These are phyloP conservation scores for Sicus ferrugineus DNA, from an alignment of 2,888 invertebrate species.

Conservation along the genomic window DNA sequence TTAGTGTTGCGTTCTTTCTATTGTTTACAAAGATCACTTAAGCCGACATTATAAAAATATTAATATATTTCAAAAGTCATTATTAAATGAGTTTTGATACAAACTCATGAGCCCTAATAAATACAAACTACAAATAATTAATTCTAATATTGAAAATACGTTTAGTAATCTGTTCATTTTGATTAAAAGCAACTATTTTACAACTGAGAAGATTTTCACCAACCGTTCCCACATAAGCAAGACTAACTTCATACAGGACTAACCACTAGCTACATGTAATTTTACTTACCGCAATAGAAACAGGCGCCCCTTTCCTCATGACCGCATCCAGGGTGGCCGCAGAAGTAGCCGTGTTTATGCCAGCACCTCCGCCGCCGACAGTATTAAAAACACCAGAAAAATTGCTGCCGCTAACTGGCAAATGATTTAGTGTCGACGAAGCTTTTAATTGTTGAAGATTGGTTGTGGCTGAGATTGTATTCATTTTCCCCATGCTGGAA, in stretches of 20 bases:
- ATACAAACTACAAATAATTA: neutral
- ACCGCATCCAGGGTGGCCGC: conserved; percentile 38
- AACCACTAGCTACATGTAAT: too few species aligned
- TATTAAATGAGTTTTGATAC: too few species aligned
- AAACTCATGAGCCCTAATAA: too few species aligned
- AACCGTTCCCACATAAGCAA: too few species aligned
- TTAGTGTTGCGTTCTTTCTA: conserved; percentile 9
- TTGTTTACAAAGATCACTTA: too few species aligned
- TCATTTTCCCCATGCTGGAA: conserved; percentile 11
- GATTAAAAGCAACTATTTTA: neutral
- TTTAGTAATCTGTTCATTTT: neutral
- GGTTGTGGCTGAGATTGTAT: conserved; percentile 38
- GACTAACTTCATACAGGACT: too few species aligned
- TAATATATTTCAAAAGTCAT: too few species aligned
- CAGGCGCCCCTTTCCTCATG: conserved; percentile 56
- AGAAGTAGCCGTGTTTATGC: conserved; percentile 16
- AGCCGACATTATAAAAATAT: too few species aligned
- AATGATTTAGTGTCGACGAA: conserved; percentile 46
- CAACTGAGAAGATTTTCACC: too few species aligned
- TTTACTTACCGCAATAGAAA: conserved; percentile 60
- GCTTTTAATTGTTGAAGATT: conserved; percentile 50
- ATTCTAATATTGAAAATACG: neutral
- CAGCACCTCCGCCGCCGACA: conserved; percentile 5
- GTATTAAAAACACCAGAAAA: conserved; percentile 10
- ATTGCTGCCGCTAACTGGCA: conserved; percentile 38